Base-by-base conservation (phyloP, 2,888 invertebrate species). In the Iphiclides podalirius region DNA sequence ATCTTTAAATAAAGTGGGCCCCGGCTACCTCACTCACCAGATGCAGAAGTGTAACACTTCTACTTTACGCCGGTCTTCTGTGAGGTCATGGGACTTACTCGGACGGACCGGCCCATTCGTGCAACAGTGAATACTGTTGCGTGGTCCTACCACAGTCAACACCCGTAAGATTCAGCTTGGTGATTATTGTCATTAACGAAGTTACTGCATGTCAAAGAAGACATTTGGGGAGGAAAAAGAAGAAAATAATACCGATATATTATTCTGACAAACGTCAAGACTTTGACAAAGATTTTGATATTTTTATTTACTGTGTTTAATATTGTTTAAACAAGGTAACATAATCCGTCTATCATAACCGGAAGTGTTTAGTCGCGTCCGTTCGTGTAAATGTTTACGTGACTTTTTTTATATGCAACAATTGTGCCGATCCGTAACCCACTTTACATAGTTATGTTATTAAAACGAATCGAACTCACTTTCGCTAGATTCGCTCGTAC, bases 321-420 rank as follows among this genome's bases (percentile, higher is more conserved):
- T 65, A 53, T 59, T 39, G 31, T n/a, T 48, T 37, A 44, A 49
- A 49, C 12, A 13, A 67, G 61, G 48, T 65, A 66, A 60, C 63
- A 16, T n/a, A 35, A 42, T 38, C 26, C 15, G 37, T 41, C 36
- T 33, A 9, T 43, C 23, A 49, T 39, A 39, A 39, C 15, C 43
- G 39, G 39, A 49, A 44, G 36, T 13, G 46, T 38, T 47, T 31
- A 37, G 17, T 39, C 35, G 33, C 38, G 43, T 34, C 23, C 11
- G n/a, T 34, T 41, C 44, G 44, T 45, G 31, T 49, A 34, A 42
- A 48, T 44, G 50, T 40, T 50, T 36, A 50, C 45, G 45, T 50
- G 40, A 40, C 36, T 40, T 36, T 50, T 49, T 51, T 33, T 40
- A 52, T 48, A 48, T 52, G 43, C 50, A 40, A 41, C 39, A 39